A percentile compares a stretch with the other conserved stretches of the same genome.
phyloP scores from a whole-genome alignment of 1,140 invertebrate species.

The Holotrichia oblita region DNA sequence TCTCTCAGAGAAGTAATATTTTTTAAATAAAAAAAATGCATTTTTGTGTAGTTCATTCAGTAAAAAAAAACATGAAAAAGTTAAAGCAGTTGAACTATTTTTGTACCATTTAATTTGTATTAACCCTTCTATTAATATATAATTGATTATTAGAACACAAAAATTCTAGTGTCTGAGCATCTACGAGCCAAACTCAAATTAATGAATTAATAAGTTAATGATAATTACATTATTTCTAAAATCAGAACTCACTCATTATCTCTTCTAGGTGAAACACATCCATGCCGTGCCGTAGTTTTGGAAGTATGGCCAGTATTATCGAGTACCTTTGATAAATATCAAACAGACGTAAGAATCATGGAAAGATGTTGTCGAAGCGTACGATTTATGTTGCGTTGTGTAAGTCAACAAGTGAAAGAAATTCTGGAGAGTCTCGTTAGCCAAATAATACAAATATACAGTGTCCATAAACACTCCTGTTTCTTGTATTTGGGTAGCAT shows the following conservation, averaged over 20 bases:
- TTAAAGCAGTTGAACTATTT: no score
- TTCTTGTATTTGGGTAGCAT: constrained; percentile 95
- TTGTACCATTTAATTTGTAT: no score
- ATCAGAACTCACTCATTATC: no score
- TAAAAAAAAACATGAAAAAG: no score
- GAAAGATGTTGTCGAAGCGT: constrained; percentile 91
- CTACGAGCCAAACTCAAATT: no score
- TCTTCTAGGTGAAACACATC: constrained; percentile 74
- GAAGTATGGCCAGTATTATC: constrained; percentile 92
- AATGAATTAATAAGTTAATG: no score
- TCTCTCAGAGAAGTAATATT: no score
- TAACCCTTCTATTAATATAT: no score
- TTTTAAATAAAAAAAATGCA: no score
- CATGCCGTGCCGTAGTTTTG: constrained; percentile 81
- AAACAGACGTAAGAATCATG: constrained; percentile 85
- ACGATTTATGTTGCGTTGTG: constrained; percentile 87
- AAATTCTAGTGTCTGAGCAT: no score
- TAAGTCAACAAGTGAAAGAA: constrained; percentile 75
- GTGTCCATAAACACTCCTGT: constrained; percentile 87
- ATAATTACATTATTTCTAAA: constrained; percentile 22
- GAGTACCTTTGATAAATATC: constrained; percentile 77
- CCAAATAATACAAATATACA: constrained; percentile 90
- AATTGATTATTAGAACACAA: no score
- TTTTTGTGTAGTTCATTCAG: no score
- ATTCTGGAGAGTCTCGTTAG: constrained; percentile 84